A percentile compares a stretch with the other conserved stretches of the same genome.
Evolutionary conservation across 2,113 vertebrate species (phyloP).

Genomic region (Oncorhynchus gorbuscha): DNA sequence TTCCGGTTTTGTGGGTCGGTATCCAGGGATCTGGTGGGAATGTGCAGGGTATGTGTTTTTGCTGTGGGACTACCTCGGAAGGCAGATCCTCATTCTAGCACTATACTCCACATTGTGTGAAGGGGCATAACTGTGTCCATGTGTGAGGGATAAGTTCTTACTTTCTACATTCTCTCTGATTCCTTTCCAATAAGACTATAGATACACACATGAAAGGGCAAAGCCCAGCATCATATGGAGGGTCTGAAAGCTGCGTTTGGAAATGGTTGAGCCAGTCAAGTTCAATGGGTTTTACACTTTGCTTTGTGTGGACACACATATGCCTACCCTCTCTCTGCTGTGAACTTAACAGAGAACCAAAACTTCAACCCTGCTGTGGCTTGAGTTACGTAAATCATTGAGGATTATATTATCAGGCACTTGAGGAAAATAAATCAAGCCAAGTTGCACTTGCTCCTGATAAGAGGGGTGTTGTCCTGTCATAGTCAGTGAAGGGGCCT

Average conservation of each 20-base stretch:
- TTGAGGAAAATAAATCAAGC: conserved; percentile 35
- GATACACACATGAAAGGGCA: conserved; percentile 42
- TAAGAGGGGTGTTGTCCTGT: conserved; percentile 21
- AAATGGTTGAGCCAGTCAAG: conserved; percentile 20
- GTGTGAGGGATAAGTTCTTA: conserved; percentile 38
- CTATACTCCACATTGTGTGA: conserved; percentile 36
- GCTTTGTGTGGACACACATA: conserved; percentile 33
- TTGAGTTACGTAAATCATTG: conserved; percentile 9
- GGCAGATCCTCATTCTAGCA: conserved; percentile 34
- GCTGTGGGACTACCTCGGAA: conserved; percentile 18
- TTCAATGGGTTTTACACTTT: conserved; percentile 41
- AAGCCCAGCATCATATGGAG: conserved; percentile 51
- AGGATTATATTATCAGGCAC: conserved; percentile 21
- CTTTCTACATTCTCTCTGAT: conserved; percentile 41
- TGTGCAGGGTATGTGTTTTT: conserved; percentile 43
- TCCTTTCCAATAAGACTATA: conserved; percentile 48
- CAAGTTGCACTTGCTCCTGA: background rate
- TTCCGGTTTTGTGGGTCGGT: conserved; percentile 12
- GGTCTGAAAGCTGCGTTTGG: conserved; percentile 46
- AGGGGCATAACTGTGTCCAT: conserved; percentile 51
- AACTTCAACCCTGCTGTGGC: background rate
- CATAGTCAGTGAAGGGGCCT: conserved; percentile 36
- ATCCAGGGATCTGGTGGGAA: conserved; percentile 41
- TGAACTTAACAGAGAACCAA: background rate
- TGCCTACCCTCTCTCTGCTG: background rate